These are phyloP conservation scores for Pristionchus maxplancki DNA, from an alignment of 2,888 invertebrate species.

Conservation along the genomic window DNA sequence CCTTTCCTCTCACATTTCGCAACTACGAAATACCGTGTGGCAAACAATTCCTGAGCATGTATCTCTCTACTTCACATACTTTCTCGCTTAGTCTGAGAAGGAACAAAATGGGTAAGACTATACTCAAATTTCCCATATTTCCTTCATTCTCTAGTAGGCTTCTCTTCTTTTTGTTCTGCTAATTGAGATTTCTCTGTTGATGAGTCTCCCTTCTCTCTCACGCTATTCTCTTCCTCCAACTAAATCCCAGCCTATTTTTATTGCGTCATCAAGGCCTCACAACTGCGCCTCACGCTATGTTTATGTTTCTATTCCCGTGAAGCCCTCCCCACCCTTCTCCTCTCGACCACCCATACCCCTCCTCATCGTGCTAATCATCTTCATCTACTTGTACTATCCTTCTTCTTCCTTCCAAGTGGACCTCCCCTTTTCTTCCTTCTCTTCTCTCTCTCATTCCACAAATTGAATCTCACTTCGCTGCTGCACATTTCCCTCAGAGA, in stretches of 20 bases:
- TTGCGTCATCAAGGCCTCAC: not conserved
- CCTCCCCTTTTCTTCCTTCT: not conserved
- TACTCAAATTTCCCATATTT: not conserved
- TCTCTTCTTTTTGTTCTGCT: not conserved
- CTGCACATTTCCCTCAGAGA: not conserved
- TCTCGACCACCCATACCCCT: not conserved
- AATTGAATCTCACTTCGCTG: constrained; percentile 48
- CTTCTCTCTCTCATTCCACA: constrained; percentile 33
- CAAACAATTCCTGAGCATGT: not conserved
- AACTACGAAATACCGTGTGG: not conserved
- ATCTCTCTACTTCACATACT: not conserved
- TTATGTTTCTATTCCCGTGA: constrained; percentile 20
- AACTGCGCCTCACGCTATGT: constrained; percentile 26
- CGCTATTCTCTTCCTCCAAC: constrained; percentile 4
- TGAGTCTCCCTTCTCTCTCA: constrained; percentile 1
- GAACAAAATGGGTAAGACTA: not conserved
- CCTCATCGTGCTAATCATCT: not conserved
- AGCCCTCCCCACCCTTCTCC: not conserved
- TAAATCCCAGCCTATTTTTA: constrained; percentile 13
- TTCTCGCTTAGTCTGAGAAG: not conserved
- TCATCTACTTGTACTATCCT: not conserved
- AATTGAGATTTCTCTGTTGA: constrained; percentile 27
- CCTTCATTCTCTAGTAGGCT: not conserved
- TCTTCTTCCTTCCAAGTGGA: constrained; percentile 1
- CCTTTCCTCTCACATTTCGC: constrained; percentile 16